A percentile compares a stretch with the other conserved stretches of the same genome.
Conservation (phyloP, 2,113 vertebrate species). For the Leuciscus idus region DNA sequence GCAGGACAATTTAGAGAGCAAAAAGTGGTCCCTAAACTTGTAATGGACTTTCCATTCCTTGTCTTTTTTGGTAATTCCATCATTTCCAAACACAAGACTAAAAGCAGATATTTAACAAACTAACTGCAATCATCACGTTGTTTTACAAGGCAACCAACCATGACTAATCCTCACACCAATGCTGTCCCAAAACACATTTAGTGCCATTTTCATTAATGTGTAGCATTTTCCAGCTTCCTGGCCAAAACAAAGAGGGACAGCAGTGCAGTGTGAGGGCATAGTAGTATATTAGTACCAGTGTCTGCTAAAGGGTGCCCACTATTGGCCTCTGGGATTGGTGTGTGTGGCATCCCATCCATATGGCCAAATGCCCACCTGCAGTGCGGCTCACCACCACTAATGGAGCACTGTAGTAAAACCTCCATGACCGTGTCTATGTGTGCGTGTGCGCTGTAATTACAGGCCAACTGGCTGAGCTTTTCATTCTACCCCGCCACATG, state of each 20-base stretch:
- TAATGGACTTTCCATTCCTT: conserved; percentile 8
- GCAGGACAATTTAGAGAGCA: conserved; percentile 5
- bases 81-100: background rate
- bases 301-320: conserved; percentile 3
- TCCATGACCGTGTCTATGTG: conserved; percentile 39
- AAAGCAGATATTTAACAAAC: conserved; percentile 30
- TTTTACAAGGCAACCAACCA: conserved; percentile 22
- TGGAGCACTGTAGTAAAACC: conserved; percentile 56
- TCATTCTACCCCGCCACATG: conserved; percentile 54
- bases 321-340: background rate
- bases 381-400: conserved; percentile 52
- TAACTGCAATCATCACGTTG: background rate
- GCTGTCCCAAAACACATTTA: conserved; percentile 20
- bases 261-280: conserved; percentile 4
- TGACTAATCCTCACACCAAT: background rate
- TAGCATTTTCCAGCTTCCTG: conserved; percentile 47
- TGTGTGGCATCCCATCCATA: conserved; percentile 16
- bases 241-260: conserved; percentile 46
- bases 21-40: background rate
- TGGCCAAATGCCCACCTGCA: conserved; percentile 51
- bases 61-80: background rate
- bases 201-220: conserved; percentile 29
- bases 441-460: conserved; percentile 53
- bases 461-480: conserved; percentile 42
- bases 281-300: conserved; percentile 27